Evolutionary conservation across 37 sponge, comb jelly and placozoan genomes (phyloP), one percentile per base, ranked within the genome.

Genomic region (Hormiphora californensis): DNA sequence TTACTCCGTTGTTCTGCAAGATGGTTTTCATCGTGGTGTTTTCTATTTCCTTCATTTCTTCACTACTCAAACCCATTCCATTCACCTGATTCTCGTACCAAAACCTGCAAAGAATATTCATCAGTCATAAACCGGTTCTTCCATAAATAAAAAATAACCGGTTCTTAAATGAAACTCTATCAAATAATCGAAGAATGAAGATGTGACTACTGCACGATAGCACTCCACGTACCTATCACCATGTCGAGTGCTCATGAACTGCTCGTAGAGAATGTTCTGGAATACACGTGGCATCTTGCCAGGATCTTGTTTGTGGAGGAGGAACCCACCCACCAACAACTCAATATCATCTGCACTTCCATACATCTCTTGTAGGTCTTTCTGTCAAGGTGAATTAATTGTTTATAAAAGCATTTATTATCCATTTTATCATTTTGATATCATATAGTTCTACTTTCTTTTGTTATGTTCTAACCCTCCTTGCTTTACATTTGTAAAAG

Each of bases 231-330:
- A 15, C 81, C 81, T 89, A 49, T 96, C 94, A 54, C 78, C 94
- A 41, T 92, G 91, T 43, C 97, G 85, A 37, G 94, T 90, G 23
- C 97, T 86, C 89, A 92, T 88, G 63, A 96, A 94, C 91, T 96
- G 97, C 62, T 96, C 97, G 55, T 86, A 88, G 33, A 96, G 81
- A 0, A 96, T 88, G 33, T 88, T 92, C 25, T 90, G 59, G 86
- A 96, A 96, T 15, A 96, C 90, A 55, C 89, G 88, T n/a, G 36
- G 12, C 81, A 73, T 73, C 5, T 19, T 4, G 28, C 46, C 81
- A n/a, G n/a, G n/a, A 39, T 21, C 23, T 2, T 3, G 4, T 5
- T 0, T n/a, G n/a, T 30, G 40, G 12, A 73, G 46, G 1, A 73
- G 49, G 49, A 73, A 44, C 0, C 81, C 81, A 0, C 81, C 81